phyloP scores from a whole-genome alignment of 30 jellyfish, hydroid and myxozoan genomes.

The Turritopsis dohrnii region DNA sequence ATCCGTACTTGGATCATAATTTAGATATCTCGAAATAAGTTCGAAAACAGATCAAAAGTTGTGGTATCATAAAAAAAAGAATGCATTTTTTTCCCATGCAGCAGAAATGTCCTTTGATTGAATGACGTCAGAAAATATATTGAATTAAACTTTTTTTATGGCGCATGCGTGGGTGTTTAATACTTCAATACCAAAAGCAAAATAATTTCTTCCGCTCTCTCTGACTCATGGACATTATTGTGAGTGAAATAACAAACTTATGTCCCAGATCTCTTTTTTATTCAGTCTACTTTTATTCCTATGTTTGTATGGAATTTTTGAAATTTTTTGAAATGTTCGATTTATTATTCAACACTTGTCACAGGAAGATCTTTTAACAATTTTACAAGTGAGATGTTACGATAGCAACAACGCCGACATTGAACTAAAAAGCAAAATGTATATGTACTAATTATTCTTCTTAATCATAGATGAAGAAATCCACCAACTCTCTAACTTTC shows the following conservation, averaged over 20 bases:
- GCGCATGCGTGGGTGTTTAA: not conserved
- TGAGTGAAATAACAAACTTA: not conserved
- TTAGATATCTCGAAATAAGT: too few species aligned
- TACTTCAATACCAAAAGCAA: not conserved
- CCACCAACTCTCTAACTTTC: not conserved
- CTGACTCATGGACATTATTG: not conserved
- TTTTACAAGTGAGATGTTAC: too few species aligned
- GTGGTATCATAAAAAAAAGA: too few species aligned
- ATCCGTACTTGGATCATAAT: too few species aligned
- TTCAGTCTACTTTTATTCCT: not conserved
- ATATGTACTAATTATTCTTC: not conserved
- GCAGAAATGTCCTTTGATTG: too few species aligned
- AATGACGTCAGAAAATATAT: not conserved
- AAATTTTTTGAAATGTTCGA: not conserved
- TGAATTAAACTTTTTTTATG: not conserved
- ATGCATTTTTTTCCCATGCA: too few species aligned
- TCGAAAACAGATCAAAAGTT: too few species aligned
- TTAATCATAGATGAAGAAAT: not conserved
- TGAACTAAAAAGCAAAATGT: too few species aligned
- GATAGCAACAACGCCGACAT: too few species aligned
- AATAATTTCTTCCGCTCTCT: not conserved
- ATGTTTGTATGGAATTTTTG: not conserved
- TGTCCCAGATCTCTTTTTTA: not conserved
- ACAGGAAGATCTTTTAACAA: not conserved
- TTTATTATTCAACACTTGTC: not conserved